Base-by-base conservation (phyloP, 1,140 invertebrate species). In the Drosophila santomea region DNA sequence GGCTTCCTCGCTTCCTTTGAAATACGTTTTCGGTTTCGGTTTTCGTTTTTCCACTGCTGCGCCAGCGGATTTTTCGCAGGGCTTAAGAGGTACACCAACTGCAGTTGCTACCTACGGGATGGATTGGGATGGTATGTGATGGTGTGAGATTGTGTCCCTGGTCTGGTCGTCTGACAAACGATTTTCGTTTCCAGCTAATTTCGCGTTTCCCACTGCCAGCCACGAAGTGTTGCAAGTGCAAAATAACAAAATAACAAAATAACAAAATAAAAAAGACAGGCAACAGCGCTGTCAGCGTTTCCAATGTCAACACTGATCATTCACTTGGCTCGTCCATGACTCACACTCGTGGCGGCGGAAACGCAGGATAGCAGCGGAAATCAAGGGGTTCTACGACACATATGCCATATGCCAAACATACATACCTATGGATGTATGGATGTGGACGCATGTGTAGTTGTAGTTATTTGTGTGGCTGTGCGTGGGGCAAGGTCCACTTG, bases 131-230 rank as follows among this genome's bases (percentile, higher is more conserved):
- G 41, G 41, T n/a, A 43, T 43, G 41, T 3, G 5, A 14, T n/a
- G 38, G 38, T 3, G 12, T 12, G 38, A 4, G 36, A 41, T 41
- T 14, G 38, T n/a, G 39, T 32, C 32, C 32, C 2, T 17, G 62
- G 39, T 17, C 67, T 47, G 67, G 35, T 69, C 62, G 72, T 63
- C 63, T 52, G 50, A 69, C 72, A 80, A 85, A 69, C 78, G 71
- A 64, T 81, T 86, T 85, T 72, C 64, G 66, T 79, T 86, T 88
- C 79, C 75, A 86, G 84, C 83, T 86, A 83, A 86, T 75, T 86
- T 82, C 60, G 71, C 36, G 56, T 80, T 84, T 79, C 59, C 74
- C 74, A 51, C 58, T 80, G 45, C 62, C 62, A 71, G 55, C 77
- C 61, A 44, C 67, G 60, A 79, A 57, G 50, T 74, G 61, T 68